Percentiles rank a stretch among this genome's conserved stretches.
Evolutionary conservation across 2,113 vertebrate genomes (phyloP).

Genomic region (Lepus americanus): DNA sequence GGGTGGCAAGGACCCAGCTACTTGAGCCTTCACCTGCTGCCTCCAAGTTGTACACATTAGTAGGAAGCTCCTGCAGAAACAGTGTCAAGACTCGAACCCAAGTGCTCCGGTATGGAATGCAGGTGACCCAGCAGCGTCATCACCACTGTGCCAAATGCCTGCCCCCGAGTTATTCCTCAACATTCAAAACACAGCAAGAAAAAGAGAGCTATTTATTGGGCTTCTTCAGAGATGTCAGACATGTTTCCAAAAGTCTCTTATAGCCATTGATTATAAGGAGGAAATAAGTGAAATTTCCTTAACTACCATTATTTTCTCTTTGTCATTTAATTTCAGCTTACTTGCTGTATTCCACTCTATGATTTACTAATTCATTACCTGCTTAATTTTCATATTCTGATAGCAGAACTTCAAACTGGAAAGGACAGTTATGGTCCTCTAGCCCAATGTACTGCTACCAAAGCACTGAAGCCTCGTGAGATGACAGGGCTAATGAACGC

Average conservation of each 20-base stretch:
- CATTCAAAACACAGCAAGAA: conserved; percentile 33
- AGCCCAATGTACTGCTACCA: background rate
- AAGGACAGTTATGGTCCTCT: background rate
- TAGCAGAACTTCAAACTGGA: background rate
- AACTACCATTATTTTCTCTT: conserved; percentile 24
- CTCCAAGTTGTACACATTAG: too few relatives aligned
- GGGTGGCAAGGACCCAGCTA: too few relatives aligned
- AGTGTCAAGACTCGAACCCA: too few relatives aligned
- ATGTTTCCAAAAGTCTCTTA: conserved; percentile 49
- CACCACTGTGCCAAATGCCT: too few relatives aligned
- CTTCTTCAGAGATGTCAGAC: background rate
- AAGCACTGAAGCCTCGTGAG: background rate
- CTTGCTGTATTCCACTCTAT: conserved; percentile 17
- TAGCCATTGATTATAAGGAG: background rate
- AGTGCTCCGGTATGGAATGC: too few relatives aligned
- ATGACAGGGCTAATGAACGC: background rate
- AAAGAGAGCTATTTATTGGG: background rate
- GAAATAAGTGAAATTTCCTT: conserved; percentile 20
- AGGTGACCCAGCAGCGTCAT: too few relatives aligned
- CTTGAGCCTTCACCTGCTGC: too few relatives aligned
- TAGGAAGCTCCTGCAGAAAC: too few relatives aligned
- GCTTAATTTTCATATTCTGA: conserved; percentile 42
- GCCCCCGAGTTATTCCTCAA: background rate
- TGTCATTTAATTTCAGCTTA: conserved; percentile 35
- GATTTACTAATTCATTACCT: conserved; percentile 4